Evolutionary conservation across 2,113 vertebrate species (phyloP), one percentile per base, ranked within the genome.

Genomic region (Xiphophorus maculatus): DNA sequence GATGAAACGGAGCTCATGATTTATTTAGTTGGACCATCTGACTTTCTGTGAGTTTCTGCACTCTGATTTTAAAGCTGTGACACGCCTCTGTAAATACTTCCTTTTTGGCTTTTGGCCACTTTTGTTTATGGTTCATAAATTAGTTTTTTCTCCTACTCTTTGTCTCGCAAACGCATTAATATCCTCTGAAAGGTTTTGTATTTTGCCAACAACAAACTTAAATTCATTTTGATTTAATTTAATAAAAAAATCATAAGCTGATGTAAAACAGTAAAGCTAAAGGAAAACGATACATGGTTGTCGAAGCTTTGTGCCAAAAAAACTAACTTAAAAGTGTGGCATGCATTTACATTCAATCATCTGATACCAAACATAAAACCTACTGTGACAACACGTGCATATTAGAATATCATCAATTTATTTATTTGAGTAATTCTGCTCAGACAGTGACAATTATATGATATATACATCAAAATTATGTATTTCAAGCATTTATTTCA

Each of bases 11-110:
- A 51, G 29, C 61, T 63, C 6, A 1, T 64, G 58, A 51, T 76
- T 78, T 79, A 66, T 78, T 79, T 77, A 74, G 73, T 65, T 44
- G 67, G 67, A 68, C 75, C 44, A 25, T n/a, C n/a, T 79, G 69
- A 33, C 48, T 51, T 2, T 28, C 3, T 30, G 64, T 65, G 22
- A 58, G 67, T 62, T 4, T 79, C 2, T 63, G 32, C 28, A 25
- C 13, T 7, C 29, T 22, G 60, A 58, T 66, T 48, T 42, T 65
- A 62, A 40, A 29, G 61, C 35, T 60, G 60, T 79, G 80, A 84
- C 25, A 58, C 48, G 17, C 62, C 15, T 44, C 68, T 33, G 14
- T 54, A 30, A 32, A 2, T n/a, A 1, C 61, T 17, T 17, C 22
- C 28, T 33, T 22, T 25, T 17, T 42, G 10, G 69, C 25, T 58